Conservation (phyloP, 2,888 invertebrate species). For the Pseudococcus viburni region DNA sequence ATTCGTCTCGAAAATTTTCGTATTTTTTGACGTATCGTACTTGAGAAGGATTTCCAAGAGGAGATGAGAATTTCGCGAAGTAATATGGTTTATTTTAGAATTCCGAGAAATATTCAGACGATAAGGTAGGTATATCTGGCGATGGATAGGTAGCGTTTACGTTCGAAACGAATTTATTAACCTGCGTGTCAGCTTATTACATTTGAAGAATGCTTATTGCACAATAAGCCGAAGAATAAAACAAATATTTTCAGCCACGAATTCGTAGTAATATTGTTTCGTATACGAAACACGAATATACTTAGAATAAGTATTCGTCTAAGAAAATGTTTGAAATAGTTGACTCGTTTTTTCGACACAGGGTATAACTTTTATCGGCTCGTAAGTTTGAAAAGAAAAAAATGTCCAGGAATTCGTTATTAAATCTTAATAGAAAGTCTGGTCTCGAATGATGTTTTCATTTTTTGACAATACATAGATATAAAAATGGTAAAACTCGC, state of each 20-base stretch:
- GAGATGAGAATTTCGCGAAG: not conserved
- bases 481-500: not conserved
- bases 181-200: not conserved
- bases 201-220: constrained; percentile 21
- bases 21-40: not conserved
- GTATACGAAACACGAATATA: not conserved
- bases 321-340: constrained; percentile 3
- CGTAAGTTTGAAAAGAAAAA: not conserved
- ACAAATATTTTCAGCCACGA: not conserved
- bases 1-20: not conserved
- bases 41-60: not conserved
- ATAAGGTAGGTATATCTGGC: not conserved
- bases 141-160: not conserved
- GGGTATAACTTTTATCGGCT: not conserved
- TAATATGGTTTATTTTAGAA: constrained; percentile 19
- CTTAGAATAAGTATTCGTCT: not conserved
- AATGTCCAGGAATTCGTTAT: not conserved
- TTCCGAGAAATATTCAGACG: not conserved
- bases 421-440: not conserved
- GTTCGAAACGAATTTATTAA: not conserved
- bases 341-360: not conserved
- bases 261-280: no score
- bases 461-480: not conserved
- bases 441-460: not conserved
- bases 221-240: not conserved